Base-by-base conservation (phyloP, 2,797 vertebrate species). In the Notolepis coatsorum region DNA sequence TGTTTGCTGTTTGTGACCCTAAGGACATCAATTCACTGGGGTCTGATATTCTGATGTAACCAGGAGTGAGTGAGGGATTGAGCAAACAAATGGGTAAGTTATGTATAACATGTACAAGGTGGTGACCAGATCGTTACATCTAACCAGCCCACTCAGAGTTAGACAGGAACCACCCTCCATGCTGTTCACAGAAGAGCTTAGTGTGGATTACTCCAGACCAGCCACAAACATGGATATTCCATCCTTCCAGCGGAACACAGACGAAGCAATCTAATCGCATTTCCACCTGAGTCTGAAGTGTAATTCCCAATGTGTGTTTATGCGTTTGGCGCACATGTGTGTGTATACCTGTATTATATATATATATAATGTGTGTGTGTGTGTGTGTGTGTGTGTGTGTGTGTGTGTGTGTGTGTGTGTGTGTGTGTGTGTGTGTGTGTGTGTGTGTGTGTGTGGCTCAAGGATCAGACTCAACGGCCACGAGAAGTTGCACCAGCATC, bases 161-260 rank as follows among this genome's bases (percentile, higher is more conserved):
- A 50, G 49, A 54, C 13, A 72, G 33, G 12, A 59, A 59, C 20
- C 42, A 21, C 3, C 49, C 70, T n/a, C 66, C 38, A 18, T 50
- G 65, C 70, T 54, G 38, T 45, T 60, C 64, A 65, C 42, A 51
- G 63, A 73, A 12, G 61, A 73, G 74, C 85, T 89, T 89, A 89
- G 78, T 64, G 54, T 86, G 85, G 90, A 89, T 91, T 90, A 89
- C 81, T 73, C 76, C 65, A 81, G 73, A 80, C 75, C 79, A 73
- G 68, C 61, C 67, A 77, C 68, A 80, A 76, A 85, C 77, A 80
- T 41, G 65, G 72, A 79, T 80, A 82, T 84, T 77, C 64, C 62
- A 79, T 75, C 65, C 51, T 60, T n/a, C n/a, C n/a, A n/a, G n/a
- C n/a, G n/a, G n/a, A n/a, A n/a, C n/a, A n/a, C n/a, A n/a, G n/a